Evolutionary conservation across 2,797 vertebrate genomes (phyloP).

Genomic region (Gymnopithys bicolor): DNA sequence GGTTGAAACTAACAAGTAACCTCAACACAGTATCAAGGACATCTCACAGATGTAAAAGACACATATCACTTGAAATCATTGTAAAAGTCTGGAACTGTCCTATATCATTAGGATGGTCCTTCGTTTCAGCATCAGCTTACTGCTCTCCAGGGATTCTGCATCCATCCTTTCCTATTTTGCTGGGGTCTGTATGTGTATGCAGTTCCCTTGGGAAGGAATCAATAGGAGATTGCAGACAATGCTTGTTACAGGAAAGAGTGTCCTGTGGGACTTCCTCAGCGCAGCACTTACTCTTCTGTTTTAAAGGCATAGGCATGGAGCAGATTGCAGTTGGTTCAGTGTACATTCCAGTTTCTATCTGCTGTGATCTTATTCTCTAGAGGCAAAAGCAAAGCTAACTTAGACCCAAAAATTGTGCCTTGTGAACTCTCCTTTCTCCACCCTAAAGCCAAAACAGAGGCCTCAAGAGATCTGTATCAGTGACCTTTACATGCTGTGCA

Average conservation of each 20-base stretch:
- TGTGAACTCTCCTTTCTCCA: neutral
- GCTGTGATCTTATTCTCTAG: neutral
- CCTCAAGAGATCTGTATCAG: neutral
- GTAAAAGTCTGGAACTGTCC: neutral
- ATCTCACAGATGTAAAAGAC: neutral
- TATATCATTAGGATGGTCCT: neutral
- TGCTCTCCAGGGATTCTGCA: neutral
- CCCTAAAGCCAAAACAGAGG: neutral
- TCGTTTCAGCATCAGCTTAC: neutral
- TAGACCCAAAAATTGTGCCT: neutral
- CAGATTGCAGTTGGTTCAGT: neutral
- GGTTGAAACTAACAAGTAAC: neutral
- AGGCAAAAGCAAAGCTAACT: constrained; percentile 38
- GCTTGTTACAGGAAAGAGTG: neutral
- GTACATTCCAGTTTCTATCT: neutral
- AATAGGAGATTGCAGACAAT: neutral
- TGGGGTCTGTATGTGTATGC: neutral
- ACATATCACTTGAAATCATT: neutral
- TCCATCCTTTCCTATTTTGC: neutral
- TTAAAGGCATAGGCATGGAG: neutral
- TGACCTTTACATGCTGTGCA: neutral
- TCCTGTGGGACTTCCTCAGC: constrained; percentile 38
- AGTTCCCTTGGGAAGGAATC: constrained; percentile 34
- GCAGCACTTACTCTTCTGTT: neutral
- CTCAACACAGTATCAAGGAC: neutral